These are phyloP conservation scores for Strix occidentalis DNA, from an alignment of 2,797 vertebrate genomes.

Conservation along the genomic window DNA sequence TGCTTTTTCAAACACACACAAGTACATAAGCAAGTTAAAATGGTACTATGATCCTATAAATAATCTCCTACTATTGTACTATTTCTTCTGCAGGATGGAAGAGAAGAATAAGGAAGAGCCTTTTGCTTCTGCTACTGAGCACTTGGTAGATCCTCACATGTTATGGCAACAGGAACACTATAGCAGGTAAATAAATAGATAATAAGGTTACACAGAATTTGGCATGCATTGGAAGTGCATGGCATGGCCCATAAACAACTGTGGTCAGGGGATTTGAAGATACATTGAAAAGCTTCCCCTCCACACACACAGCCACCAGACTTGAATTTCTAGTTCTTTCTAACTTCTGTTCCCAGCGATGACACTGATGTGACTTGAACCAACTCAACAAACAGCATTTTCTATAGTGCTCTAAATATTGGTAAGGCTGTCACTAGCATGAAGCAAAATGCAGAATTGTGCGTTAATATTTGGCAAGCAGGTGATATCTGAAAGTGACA, in stretches of 20 bases:
- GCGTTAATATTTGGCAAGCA: slow-evolving; percentile 1
- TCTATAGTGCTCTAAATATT: not conserved
- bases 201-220: not conserved
- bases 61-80: not conserved
- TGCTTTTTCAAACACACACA: not conserved
- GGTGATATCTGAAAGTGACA: not conserved
- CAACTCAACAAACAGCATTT: not conserved
- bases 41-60: not conserved
- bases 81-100: not conserved
- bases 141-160: not conserved
- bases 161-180: not conserved
- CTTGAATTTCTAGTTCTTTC: not conserved
- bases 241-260: not conserved
- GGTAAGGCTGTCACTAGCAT: not conserved
- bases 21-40: not conserved
- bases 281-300: not conserved
- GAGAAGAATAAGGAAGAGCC: not conserved
- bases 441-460: not conserved
- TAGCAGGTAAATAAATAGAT: not conserved
- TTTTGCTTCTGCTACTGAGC: not conserved
- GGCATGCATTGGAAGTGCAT: not conserved
- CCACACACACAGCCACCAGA: not conserved
- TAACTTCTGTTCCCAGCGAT: not conserved
- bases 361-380: not conserved
- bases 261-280: not conserved